Evolutionary conservation across 1,140 invertebrate genomes (phyloP).

Genomic region (Cardiocondyla obscurior): DNA sequence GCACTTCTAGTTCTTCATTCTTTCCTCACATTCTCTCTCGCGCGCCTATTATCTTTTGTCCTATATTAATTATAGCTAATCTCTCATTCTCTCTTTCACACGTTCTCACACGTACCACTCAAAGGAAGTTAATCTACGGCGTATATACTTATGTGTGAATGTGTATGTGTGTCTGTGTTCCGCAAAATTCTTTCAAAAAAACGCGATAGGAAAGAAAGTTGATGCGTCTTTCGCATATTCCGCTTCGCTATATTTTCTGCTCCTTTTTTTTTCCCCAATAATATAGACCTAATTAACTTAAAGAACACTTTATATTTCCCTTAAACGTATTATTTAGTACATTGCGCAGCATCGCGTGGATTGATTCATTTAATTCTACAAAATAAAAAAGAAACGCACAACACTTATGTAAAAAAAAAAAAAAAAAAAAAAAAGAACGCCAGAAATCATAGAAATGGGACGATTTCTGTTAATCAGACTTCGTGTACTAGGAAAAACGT

Average conservation of each 20-base stretch:
- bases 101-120: background rate
- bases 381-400: slow-evolving; percentile 23
- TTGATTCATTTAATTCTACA: slow-evolving; percentile 28
- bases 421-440: slow-evolving; percentile 19
- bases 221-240: background rate
- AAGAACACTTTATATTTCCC: slow-evolving; percentile 59
- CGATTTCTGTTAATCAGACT: slow-evolving; percentile 30
- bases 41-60: slow-evolving; percentile 41
- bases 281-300: slow-evolving; percentile 59
- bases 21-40: slow-evolving; percentile 13
- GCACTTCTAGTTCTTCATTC: background rate
- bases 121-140: slow-evolving; percentile 21
- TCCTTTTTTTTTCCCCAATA: background rate
- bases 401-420: slow-evolving; percentile 19
- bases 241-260: slow-evolving; percentile 6
- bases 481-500: slow-evolving; percentile 32
- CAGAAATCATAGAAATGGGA: slow-evolving; percentile 37
- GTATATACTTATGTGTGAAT: slow-evolving; percentile 10
- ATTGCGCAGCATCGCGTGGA: slow-evolving; percentile 30
- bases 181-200: background rate
- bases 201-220: slow-evolving; percentile 2
- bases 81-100: background rate
- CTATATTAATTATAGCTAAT: slow-evolving; percentile 23
- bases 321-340: slow-evolving; percentile 57
- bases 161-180: background rate